Conservation (phyloP, 2,113 vertebrate species). For the Corythoichthys haematopterus region DNA sequence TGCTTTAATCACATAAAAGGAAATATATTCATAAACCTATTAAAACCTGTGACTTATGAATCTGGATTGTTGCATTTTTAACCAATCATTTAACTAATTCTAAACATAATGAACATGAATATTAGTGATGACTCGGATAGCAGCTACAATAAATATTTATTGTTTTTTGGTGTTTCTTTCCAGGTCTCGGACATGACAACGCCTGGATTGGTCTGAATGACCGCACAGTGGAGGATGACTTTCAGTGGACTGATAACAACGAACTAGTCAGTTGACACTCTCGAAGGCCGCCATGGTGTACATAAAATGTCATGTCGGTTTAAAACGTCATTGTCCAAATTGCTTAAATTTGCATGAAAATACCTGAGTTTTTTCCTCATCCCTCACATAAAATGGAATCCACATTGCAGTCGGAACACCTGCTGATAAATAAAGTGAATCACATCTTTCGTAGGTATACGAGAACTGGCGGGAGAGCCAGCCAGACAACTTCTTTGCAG, state of each 20-base stretch:
- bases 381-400: slow-evolving; percentile 1
- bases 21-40: too few relatives aligned
- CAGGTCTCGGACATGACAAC: slow-evolving; percentile 91
- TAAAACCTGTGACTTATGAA: too few relatives aligned
- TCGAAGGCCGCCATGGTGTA: neutral
- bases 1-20: too few relatives aligned
- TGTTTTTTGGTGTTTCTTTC: neutral
- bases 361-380: neutral
- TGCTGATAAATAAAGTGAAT: neutral
- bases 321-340: neutral
- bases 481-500: slow-evolving; percentile 95
- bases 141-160: neutral
- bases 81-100: too few relatives aligned
- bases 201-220: slow-evolving; percentile 94
- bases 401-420: neutral
- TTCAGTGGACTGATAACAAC: slow-evolving; percentile 91
- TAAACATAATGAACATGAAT: too few relatives aligned
- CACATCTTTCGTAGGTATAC: slow-evolving; percentile 76
- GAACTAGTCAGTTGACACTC: slow-evolving; percentile 76
- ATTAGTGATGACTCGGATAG: too few relatives aligned
- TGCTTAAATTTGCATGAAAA: slow-evolving; percentile 2
- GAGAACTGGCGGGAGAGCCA: slow-evolving; percentile 96
- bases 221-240: slow-evolving; percentile 91
- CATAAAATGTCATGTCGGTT: neutral
- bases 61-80: too few relatives aligned